phyloP scores from a whole-genome alignment of 2,113 vertebrate genomes.

The Elachura formosa region DNA sequence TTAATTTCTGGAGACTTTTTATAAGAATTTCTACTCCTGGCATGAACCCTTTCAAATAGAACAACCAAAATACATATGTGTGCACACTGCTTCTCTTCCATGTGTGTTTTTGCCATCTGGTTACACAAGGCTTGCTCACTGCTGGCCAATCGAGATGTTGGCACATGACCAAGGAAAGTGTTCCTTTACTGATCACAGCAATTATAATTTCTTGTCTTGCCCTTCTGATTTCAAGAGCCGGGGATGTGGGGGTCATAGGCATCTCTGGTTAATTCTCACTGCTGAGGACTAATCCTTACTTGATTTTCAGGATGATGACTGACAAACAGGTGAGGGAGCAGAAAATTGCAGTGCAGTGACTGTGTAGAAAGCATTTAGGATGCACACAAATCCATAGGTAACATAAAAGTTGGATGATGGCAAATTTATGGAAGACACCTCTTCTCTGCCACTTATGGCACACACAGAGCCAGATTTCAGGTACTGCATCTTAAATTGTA shows the following conservation, averaged over 20 bases:
- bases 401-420: not conserved
- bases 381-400: not conserved
- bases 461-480: not conserved
- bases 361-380: not conserved
- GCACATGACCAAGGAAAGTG: not conserved
- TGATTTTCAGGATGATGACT: not conserved
- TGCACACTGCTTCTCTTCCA: not conserved
- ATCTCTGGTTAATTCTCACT: not conserved
- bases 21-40: not conserved
- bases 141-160: not conserved
- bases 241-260: not conserved
- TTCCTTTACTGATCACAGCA: fast-evolving
- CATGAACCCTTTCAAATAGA: not conserved
- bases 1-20: not conserved
- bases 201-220: not conserved
- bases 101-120: not conserved
- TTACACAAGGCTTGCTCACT: not conserved
- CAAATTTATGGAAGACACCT: not conserved
- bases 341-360: not conserved
- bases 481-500: not conserved
- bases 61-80: not conserved
- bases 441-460: not conserved
- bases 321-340: not conserved
- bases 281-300: not conserved
- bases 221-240: not conserved